Base-by-base conservation (phyloP, 2,797 vertebrate genomes). In the Rhinatrema bivittatum region DNA sequence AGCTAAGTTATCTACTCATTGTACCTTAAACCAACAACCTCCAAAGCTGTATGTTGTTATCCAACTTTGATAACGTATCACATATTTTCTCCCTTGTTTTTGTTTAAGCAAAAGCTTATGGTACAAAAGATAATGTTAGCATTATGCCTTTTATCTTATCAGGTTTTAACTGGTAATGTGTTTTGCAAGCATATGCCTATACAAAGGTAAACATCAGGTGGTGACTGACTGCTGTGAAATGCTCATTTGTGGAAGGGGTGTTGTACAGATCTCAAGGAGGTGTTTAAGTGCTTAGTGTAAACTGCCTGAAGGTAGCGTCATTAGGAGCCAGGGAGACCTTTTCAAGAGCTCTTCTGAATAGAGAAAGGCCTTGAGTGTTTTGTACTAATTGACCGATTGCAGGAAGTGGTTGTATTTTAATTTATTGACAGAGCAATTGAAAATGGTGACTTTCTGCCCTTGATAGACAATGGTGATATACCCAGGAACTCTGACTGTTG, bases 281-380 rank as follows among this genome's bases (percentile, higher is more conserved):
- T 78, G 78, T 79, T 56, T 71, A 62, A 64, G 72, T 70, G 81
- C 54, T 59, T 56, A 62, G 10, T 51, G 32, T 85, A 81, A 89
- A 68, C 51, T 79, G 79, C 42, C 52, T 62, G 50, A 56, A 65
- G 77, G 77, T 67, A 78, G 77, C 78, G 70, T 67, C 72, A 46
- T 81, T 77, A 84, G 81, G 81, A 85, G 80, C 77, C 72, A 78
- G 77, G 72, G 62, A 79, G 78, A 35, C 72, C 68, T 78, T 76
- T 62, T 82, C 57, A 62, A 88, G 80, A 70, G 81, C 72, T 72
- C 69, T 81, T 83, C 76, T 71, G 74, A 78, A 83, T 72, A 74
- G 57, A 34, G 46, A 66, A 74, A 56, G 60, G 70, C 74, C 74
- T 82, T 67, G 56, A 68, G 77, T 72, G 63, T 14, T 39, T 46